These are phyloP conservation scores for Oligia fasciuncula DNA, from an alignment of 2,888 invertebrate species.

Conservation along the genomic window DNA sequence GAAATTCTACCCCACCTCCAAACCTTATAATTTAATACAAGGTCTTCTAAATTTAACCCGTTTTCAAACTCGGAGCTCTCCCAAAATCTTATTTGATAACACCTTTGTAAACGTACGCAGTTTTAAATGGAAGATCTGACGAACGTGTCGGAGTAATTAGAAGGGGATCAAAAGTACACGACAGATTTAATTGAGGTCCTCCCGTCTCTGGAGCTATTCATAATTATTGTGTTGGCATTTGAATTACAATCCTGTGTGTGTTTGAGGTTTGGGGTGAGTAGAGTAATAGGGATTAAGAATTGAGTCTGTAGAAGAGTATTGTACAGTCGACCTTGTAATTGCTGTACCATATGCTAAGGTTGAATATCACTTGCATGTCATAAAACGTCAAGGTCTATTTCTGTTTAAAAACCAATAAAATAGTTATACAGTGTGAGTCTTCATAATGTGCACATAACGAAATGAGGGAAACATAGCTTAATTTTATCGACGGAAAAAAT, in stretches of 20 bases:
- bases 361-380: background rate
- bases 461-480: no score
- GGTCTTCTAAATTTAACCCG: background rate
- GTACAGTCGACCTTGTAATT: background rate
- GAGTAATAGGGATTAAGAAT: background rate
- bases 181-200: slow-evolving; percentile 67
- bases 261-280: slow-evolving; percentile 4
- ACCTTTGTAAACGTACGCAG: slow-evolving; percentile 24
- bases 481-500: no score
- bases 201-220: slow-evolving; percentile 24
- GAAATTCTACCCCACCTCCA: background rate
- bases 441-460: no score
- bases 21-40: background rate
- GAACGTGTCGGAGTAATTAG: slow-evolving; percentile 64
- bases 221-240: slow-evolving; percentile 50
- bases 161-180: slow-evolving; percentile 63
- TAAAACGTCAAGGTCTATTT: background rate
- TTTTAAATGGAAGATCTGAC: slow-evolving; percentile 53
- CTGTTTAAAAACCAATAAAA: background rate
- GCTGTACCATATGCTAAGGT: background rate
- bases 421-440: background rate
- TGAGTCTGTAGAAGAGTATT: background rate
- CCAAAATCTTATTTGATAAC: slow-evolving; percentile 24
- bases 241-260: slow-evolving; percentile 40
- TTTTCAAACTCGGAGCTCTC: background rate